Evolutionary conservation across 2,888 invertebrate species (phyloP).

Genomic region (Heliconius cydno): DNA sequence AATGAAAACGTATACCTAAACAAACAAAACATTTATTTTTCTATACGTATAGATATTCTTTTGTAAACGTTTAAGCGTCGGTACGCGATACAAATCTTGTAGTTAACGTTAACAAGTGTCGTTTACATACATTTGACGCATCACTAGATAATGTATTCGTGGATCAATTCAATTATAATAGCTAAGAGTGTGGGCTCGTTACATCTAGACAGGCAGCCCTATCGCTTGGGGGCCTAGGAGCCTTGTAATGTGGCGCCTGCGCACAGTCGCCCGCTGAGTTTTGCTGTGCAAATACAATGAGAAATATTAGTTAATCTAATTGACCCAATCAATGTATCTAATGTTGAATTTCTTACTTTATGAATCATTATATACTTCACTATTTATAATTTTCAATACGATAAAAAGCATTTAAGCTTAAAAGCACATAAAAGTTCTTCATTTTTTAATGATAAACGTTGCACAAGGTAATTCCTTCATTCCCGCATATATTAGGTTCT

Average conservation of each 20-base stretch:
- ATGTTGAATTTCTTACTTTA: conserved; percentile 22
- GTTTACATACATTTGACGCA: conserved; percentile 45
- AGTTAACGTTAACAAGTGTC: conserved; percentile 35
- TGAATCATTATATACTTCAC: conserved; percentile 9
- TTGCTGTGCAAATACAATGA: conserved; percentile 64
- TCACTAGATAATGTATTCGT: conserved; percentile 46
- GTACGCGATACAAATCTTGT: not conserved
- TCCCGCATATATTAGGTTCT: conserved; percentile 18
- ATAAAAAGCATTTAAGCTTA: not conserved
- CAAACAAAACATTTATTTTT: too few relatives aligned
- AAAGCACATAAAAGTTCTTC: not conserved
- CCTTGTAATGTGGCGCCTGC: conserved; percentile 77
- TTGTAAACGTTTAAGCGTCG: not conserved
- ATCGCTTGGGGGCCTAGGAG: conserved; percentile 75
- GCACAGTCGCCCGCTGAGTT: conserved; percentile 74
- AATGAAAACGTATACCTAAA: too few relatives aligned
- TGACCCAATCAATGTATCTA: conserved; percentile 29
- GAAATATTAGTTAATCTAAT: conserved; percentile 51
- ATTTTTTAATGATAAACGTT: not conserved
- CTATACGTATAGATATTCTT: not conserved
- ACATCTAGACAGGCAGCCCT: conserved; percentile 78
- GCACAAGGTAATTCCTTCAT: conserved; percentile 16
- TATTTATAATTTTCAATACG: not conserved
- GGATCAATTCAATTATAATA: conserved; percentile 76
- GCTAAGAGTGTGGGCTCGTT: conserved; percentile 65